Evolutionary conservation across 2,797 vertebrate species (phyloP).

Genomic region (Spizella passerina): DNA sequence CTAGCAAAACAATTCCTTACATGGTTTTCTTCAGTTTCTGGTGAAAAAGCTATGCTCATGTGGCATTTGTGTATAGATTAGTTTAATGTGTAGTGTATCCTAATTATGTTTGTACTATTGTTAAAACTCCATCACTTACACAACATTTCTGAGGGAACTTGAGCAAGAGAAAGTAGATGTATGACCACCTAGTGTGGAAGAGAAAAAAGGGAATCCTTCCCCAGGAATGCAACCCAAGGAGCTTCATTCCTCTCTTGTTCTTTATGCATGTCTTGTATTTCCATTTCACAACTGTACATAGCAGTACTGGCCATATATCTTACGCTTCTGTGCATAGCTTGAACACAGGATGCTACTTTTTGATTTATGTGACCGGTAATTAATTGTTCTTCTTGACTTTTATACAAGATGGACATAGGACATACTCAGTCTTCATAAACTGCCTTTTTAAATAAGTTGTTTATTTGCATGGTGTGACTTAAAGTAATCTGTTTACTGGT

Average conservation of each 20-base stretch:
- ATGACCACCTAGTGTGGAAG: neutral
- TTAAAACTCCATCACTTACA: neutral
- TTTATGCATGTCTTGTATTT: neutral
- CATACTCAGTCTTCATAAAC: neutral
- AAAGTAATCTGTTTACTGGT: neutral
- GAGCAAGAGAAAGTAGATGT: neutral
- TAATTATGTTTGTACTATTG: neutral
- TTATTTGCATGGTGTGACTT: neutral
- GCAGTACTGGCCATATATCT: neutral
- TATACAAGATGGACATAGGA: too few species aligned
- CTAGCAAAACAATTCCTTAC: neutral
- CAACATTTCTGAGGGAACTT: neutral
- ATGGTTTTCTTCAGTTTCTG: neutral
- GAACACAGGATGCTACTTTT: neutral
- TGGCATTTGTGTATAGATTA: neutral
- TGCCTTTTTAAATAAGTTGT: neutral
- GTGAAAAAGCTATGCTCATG: neutral
- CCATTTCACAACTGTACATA: neutral
- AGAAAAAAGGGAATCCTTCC: neutral
- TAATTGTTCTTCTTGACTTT: neutral
- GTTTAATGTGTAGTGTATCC: neutral
- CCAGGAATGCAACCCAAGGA: neutral
- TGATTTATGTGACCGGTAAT: neutral
- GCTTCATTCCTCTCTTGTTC: neutral
- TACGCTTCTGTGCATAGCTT: neutral